These are phyloP conservation scores for Amblyopsis hoosieri DNA, from an alignment of 2,797 vertebrate species.

Conservation along the genomic window DNA sequence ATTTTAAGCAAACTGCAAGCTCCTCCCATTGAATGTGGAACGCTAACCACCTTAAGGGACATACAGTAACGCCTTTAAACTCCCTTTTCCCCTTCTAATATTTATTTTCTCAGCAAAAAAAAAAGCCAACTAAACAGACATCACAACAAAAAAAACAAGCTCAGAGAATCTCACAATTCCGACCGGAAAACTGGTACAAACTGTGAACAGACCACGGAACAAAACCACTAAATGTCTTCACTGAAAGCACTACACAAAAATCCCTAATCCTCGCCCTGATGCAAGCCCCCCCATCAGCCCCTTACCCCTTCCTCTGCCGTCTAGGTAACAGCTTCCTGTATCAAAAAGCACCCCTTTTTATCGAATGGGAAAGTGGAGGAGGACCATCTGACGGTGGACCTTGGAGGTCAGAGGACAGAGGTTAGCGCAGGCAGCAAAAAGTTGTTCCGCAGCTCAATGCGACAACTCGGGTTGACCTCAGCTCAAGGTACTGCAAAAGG, in stretches of 20 bases:
- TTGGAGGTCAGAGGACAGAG: slow-evolving; percentile 22
- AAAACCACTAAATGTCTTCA: slow-evolving; percentile 13
- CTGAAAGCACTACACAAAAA: slow-evolving; percentile 18
- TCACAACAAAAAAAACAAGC: slow-evolving; percentile 17
- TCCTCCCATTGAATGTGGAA: slow-evolving; percentile 30
- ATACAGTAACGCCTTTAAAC: slow-evolving; percentile 35
- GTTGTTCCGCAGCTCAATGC: slow-evolving; percentile 9
- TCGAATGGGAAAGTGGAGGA: slow-evolving; percentile 13
- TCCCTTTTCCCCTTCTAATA: slow-evolving; percentile 35
- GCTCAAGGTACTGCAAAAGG: neutral
- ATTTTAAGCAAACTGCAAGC: slow-evolving; percentile 28
- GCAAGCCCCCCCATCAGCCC: neutral
- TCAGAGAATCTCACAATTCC: slow-evolving; percentile 44
- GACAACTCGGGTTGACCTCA: slow-evolving; percentile 5
- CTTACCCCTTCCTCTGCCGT: slow-evolving; percentile 21
- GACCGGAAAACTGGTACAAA: slow-evolving; percentile 48
- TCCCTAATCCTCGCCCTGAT: slow-evolving; percentile 31
- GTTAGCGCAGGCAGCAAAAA: slow-evolving; percentile 1
- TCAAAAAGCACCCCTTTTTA: slow-evolving; percentile 34
- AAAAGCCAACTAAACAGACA: slow-evolving; percentile 27
- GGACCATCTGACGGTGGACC: neutral
- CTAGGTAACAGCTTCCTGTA: slow-evolving; percentile 33
- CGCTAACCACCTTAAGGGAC: slow-evolving; percentile 25
- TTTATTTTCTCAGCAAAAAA: slow-evolving; percentile 20
- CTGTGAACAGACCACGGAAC: slow-evolving; percentile 51